Conservation (phyloP, 2,888 invertebrate species). For the Trichopria drosophilae region DNA sequence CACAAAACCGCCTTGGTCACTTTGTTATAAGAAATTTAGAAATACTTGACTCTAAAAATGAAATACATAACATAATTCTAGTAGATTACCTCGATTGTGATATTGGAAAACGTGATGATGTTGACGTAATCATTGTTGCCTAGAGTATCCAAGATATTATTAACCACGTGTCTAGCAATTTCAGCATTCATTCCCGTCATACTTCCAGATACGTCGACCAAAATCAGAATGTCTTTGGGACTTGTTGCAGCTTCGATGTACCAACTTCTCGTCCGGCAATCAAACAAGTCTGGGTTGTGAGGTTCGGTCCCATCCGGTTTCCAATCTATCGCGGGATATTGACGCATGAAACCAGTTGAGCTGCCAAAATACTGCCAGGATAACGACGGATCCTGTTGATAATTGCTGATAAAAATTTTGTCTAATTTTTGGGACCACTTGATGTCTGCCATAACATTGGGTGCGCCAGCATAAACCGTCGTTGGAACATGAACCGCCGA, state of each 20-base stretch:
- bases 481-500: slow-evolving; percentile 95
- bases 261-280: slow-evolving; percentile 93
- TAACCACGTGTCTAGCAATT: slow-evolving; percentile 85
- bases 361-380: slow-evolving; percentile 99
- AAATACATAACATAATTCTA: neutral
- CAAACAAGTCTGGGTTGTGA: slow-evolving; percentile 80
- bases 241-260: slow-evolving; percentile 97
- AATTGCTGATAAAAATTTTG: slow-evolving; percentile 71
- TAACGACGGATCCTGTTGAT: slow-evolving; percentile 61
- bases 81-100: slow-evolving; percentile 73
- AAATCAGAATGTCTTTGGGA: slow-evolving; percentile 89
- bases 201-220: slow-evolving; percentile 88
- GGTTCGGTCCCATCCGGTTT: slow-evolving; percentile 65
- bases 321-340: slow-evolving; percentile 91
- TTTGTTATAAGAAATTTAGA: neutral
- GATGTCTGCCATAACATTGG: slow-evolving; percentile 87
- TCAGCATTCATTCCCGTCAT: slow-evolving; percentile 88
- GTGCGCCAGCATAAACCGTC: slow-evolving; percentile 89
- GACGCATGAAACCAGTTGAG: slow-evolving; percentile 94
- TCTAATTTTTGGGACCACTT: slow-evolving; percentile 95
- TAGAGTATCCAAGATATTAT: slow-evolving; percentile 90
- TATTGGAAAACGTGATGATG: slow-evolving; percentile 87
- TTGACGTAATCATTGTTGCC: slow-evolving; percentile 98
- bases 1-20: too few relatives aligned
- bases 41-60: neutral